Percentiles rank a stretch among this genome's conserved stretches.
phyloP scores from a whole-genome alignment of 2,113 vertebrate genomes.

The Rostratula benghalensis region DNA sequence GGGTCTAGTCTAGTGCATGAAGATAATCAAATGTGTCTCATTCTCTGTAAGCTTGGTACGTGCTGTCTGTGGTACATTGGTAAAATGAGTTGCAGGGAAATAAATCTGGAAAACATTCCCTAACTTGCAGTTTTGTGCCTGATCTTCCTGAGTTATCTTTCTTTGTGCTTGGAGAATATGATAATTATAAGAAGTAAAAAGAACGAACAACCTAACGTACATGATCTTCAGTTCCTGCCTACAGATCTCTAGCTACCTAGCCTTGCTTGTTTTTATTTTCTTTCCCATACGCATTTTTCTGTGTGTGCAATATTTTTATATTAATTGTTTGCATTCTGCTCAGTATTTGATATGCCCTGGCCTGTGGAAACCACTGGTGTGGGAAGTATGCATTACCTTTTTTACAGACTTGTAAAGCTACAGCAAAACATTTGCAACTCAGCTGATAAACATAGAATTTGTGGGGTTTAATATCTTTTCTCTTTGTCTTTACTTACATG shows the following conservation, averaged over 20 bases:
- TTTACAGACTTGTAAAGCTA: background rate
- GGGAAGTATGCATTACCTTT: background rate
- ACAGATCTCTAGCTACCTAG: background rate
- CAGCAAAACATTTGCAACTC: background rate
- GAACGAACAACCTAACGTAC: background rate
- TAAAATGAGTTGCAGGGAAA: background rate
- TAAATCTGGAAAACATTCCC: background rate
- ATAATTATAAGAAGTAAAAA: background rate
- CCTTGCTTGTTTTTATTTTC: background rate
- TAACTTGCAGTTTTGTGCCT: background rate
- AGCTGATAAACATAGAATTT: background rate
- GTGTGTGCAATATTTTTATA: background rate
- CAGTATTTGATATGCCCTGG: background rate
- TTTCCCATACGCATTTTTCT: background rate
- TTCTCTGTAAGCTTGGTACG: background rate
- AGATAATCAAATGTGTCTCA: background rate
- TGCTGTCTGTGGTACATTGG: rapidly evolving
- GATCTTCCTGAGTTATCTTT: background rate
- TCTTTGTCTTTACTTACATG: background rate
- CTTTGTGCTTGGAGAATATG: background rate
- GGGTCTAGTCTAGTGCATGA: background rate
- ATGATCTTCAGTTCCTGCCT: background rate
- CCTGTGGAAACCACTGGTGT: background rate
- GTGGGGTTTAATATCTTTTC: background rate
- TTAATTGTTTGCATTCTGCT: background rate